phyloP scores from a whole-genome alignment of 1,140 invertebrate species.

The Diprion similis region DNA sequence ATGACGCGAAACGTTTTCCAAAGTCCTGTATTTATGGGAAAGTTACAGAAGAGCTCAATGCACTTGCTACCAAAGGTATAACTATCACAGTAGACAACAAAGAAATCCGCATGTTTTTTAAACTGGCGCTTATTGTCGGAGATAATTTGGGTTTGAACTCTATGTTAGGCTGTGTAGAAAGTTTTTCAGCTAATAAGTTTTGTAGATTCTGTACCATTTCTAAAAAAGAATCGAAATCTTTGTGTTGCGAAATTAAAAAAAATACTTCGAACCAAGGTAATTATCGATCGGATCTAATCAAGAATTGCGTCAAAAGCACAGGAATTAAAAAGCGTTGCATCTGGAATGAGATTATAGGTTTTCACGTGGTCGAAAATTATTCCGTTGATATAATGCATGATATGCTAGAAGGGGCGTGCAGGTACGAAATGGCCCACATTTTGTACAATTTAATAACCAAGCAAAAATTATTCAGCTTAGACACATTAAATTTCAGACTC shows the following conservation, averaged over 20 bases:
- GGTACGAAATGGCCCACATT: constrained; percentile 25
- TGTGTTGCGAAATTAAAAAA: constrained; percentile 17
- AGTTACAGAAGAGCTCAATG: constrained; percentile 28
- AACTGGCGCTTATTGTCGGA: constrained; percentile 31
- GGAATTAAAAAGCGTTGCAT: constrained; percentile 31
- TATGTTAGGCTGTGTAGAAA: constrained; percentile 23
- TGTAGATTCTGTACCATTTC: constrained; percentile 28
- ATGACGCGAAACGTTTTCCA: constrained; percentile 32
- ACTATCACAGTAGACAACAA: constrained; percentile 19
- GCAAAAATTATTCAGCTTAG: constrained; percentile 27
- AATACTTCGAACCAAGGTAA: constrained; percentile 18
- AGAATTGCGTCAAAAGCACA: constrained; percentile 25
- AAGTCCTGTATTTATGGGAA: constrained; percentile 25
- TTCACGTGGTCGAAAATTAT: constrained; percentile 33
- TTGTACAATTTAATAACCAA: constrained; percentile 20
- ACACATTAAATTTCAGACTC: constrained; percentile 27
- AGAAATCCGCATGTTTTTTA: constrained; percentile 26
- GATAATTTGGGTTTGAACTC: constrained; percentile 37
- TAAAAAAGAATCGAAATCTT: not conserved
- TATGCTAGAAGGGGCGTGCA: constrained; percentile 31
- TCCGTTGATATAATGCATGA: constrained; percentile 36
- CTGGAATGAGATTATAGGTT: constrained; percentile 30
- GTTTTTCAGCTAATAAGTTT: constrained; percentile 27
- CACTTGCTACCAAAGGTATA: constrained; percentile 23
- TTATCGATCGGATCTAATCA: constrained; percentile 25